Conservation (phyloP, 2,113 vertebrate genomes). For the Hippocampus barbouri region DNA sequence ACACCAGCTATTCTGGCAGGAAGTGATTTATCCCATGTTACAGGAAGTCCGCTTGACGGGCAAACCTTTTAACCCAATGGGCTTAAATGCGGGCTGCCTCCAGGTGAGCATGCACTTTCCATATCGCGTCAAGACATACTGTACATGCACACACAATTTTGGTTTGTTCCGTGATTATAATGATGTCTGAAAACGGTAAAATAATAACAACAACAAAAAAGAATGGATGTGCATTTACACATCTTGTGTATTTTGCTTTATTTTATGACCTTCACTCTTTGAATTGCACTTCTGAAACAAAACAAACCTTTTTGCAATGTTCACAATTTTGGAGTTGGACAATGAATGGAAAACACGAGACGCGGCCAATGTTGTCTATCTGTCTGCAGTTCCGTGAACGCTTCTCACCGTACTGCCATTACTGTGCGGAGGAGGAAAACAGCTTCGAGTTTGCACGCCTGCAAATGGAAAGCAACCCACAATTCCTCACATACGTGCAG, state of each 20-base stretch:
- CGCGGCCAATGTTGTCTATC: background rate
- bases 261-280: background rate
- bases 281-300: background rate
- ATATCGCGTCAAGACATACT: too few species aligned
- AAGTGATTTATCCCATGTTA: slow-evolving; percentile 76
- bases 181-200: too few species aligned
- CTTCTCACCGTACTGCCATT: slow-evolving; percentile 72
- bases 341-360: background rate
- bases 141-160: too few species aligned
- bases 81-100: slow-evolving; percentile 73
- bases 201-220: too few species aligned
- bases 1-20: slow-evolving; percentile 77
- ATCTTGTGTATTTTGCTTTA: too few species aligned
- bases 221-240: too few species aligned
- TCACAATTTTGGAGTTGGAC: background rate
- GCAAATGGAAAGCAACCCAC: slow-evolving; percentile 69
- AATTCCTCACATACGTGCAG: slow-evolving; percentile 71
- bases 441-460: slow-evolving; percentile 72
- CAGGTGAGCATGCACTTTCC: slow-evolving; percentile 57
- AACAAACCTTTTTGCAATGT: too few species aligned
- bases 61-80: slow-evolving; percentile 73
- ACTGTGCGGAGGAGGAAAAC: slow-evolving; percentile 75
- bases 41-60: slow-evolving; percentile 63
- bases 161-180: too few species aligned
- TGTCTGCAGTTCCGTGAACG: slow-evolving; percentile 69